These are phyloP conservation scores for Acanthosepion esculentum DNA, from an alignment of 2,888 invertebrate species.

Conservation along the genomic window DNA sequence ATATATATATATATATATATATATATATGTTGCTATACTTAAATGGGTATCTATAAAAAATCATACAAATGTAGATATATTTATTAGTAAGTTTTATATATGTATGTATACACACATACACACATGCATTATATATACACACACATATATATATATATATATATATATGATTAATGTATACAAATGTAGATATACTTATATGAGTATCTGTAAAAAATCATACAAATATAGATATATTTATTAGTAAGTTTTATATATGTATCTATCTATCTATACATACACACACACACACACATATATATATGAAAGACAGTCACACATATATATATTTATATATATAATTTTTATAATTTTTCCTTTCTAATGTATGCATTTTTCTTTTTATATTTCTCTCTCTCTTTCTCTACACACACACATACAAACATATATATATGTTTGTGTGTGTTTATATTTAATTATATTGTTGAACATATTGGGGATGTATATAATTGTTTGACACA, in stretches of 20 bases:
- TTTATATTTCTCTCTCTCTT: too few species aligned
- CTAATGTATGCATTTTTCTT: too few species aligned
- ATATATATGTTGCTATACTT: too few species aligned
- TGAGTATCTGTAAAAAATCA: not conserved
- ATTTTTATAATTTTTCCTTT: too few species aligned
- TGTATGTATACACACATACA: not conserved
- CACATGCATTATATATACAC: not conserved
- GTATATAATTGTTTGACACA: too few species aligned
- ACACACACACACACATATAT: not conserved
- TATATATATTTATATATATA: too few species aligned
- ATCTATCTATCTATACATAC: too few species aligned
- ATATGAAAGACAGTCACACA: not conserved
- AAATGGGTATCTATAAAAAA: too few species aligned
- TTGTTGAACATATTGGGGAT: too few species aligned
- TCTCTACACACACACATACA: too few species aligned
- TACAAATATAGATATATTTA: not conserved
- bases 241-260: not conserved
- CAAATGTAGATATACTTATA: not conserved
- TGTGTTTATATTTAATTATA: too few species aligned
- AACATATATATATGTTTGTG: too few species aligned
- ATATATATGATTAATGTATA: not conserved
- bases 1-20: not conserved
- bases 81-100: not conserved
- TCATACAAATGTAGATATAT: not conserved
- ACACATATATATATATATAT: not conserved